Conservation (phyloP, 1,140 invertebrate genomes). For the Dufourea novaeangliae region DNA sequence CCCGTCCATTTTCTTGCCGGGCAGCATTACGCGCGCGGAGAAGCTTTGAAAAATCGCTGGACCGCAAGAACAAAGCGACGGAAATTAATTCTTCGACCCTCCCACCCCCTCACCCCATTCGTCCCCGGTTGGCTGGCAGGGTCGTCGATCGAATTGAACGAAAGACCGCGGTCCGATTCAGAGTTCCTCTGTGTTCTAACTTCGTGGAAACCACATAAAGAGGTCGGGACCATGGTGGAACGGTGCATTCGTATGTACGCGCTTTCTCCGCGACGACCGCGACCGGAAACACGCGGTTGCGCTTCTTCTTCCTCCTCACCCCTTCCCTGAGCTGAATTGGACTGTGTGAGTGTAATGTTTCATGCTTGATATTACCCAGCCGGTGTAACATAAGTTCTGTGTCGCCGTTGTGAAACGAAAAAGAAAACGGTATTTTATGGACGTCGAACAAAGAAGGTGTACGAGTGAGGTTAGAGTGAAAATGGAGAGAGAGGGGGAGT, state of each 20-base stretch:
- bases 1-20: not conserved
- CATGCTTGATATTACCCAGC: constrained; percentile 60
- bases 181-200: constrained; percentile 3
- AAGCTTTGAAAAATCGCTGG: constrained; percentile 28
- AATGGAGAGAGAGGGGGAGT: not conserved
- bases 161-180: not conserved
- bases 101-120: no score
- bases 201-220: constrained; percentile 1
- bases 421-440: not conserved
- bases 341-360: constrained; percentile 52
- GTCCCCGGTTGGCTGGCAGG: not conserved
- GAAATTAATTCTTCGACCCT: constrained; percentile 34
- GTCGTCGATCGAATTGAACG: constrained; percentile 6
- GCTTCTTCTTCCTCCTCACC: constrained; percentile 25
- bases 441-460: not conserved
- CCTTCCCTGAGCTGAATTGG: no score
- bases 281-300: constrained; percentile 28
- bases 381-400: constrained; percentile 60
- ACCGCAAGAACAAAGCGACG: constrained; percentile 17
- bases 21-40: not conserved
- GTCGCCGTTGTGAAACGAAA: constrained; percentile 1
- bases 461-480: no score
- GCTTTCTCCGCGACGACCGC: constrained; percentile 11
- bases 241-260: not conserved
- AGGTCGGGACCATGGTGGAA: not conserved